A percentile compares a stretch with the other conserved stretches of the same genome.
phyloP scores from a whole-genome alignment of 2,888 invertebrate species.

The Himalopsyche anomala region DNA sequence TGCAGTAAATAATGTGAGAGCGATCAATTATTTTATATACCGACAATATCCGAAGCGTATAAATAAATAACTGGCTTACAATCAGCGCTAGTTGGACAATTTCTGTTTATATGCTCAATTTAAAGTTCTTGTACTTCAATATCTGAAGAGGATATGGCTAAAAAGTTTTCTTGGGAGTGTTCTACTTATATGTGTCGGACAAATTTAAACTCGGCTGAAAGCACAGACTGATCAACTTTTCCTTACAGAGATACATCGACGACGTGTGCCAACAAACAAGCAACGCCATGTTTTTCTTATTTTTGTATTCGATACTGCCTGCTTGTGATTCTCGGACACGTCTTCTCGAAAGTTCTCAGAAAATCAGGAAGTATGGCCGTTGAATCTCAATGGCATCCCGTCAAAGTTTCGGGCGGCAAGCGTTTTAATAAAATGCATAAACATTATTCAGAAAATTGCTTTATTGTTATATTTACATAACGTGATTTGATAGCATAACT shows the following conservation, averaged over 20 bases:
- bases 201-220: neutral
- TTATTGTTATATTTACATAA: neutral
- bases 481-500: neutral
- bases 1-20: no score
- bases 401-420: neutral
- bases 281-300: conserved; percentile 20
- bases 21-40: no score
- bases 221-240: conserved; percentile 10
- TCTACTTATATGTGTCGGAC: no score
- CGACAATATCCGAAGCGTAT: no score
- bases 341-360: conserved; percentile 21
- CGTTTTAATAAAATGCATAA: conserved; percentile 20
- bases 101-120: no score
- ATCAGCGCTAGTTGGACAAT: no score
- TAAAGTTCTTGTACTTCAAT: no score
- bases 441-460: conserved; percentile 1
- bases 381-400: neutral
- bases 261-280: neutral
- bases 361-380: conserved; percentile 13
- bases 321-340: conserved; percentile 30
- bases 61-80: no score
- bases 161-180: no score
- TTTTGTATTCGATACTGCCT: conserved; percentile 5
- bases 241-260: neutral
- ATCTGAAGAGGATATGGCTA: no score